phyloP scores from a whole-genome alignment of 2,113 vertebrate genomes.

The Corythornis cristatus region DNA sequence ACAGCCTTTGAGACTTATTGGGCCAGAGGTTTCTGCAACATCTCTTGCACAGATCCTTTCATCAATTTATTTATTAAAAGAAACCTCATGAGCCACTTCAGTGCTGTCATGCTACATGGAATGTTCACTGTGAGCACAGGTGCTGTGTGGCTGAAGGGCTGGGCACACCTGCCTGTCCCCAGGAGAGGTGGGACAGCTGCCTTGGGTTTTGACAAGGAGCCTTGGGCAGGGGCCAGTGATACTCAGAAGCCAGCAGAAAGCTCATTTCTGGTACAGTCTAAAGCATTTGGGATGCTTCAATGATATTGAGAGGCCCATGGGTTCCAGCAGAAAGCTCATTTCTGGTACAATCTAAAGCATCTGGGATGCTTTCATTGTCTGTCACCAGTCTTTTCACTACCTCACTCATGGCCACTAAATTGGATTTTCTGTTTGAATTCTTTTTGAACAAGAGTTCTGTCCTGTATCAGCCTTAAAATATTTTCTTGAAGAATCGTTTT shows the following conservation, averaged over 20 bases:
- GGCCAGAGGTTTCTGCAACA: not conserved
- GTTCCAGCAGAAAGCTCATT: not conserved
- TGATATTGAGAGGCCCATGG: not conserved
- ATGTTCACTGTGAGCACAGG: not conserved
- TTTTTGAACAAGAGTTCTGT: not conserved
- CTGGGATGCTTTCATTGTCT: not conserved
- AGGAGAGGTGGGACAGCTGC: not conserved
- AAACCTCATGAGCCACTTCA: not conserved
- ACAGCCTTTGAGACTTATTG: not conserved
- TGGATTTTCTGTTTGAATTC: not conserved
- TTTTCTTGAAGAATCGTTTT: not conserved
- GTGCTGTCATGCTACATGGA: not conserved
- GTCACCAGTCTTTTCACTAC: not conserved
- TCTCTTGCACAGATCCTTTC: not conserved
- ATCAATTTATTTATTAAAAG: not conserved
- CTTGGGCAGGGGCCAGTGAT: not conserved
- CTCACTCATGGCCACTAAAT: not conserved
- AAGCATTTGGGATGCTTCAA: not conserved
- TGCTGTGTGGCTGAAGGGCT: not conserved
- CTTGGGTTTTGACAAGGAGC: not conserved
- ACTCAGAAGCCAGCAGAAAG: not conserved
- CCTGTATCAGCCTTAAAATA: not conserved
- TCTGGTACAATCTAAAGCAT: not conserved
- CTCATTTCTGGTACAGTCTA: not conserved
- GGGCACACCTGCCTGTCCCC: not conserved